These are phyloP conservation scores for Cossypha dichroa DNA, from an alignment of 2,797 vertebrate species.

Conservation along the genomic window DNA sequence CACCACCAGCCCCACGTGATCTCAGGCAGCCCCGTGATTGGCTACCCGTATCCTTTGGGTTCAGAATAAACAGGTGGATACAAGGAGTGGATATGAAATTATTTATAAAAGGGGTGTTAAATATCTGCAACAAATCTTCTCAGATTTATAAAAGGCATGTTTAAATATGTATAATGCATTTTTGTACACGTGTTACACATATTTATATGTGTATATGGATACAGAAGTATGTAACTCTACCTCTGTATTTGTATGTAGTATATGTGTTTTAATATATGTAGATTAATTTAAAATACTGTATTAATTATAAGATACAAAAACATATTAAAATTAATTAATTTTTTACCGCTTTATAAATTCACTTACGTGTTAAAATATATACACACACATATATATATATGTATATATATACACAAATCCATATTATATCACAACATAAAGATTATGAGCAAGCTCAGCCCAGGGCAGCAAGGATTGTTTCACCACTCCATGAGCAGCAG, in stretches of 20 bases:
- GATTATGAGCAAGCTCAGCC: not conserved
- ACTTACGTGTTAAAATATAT: not conserved
- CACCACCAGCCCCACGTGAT: fast-evolving
- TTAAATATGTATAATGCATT: not conserved
- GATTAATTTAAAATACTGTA: not conserved
- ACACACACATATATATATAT: no score
- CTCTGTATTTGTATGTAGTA: not conserved
- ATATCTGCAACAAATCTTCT: not conserved
- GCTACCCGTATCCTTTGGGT: fast-evolving
- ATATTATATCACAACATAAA: not conserved
- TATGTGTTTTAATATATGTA: not conserved
- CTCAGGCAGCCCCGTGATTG: not conserved
- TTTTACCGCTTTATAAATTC: not conserved
- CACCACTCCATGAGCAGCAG: not conserved
- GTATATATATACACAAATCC: not conserved
- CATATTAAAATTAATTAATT: not conserved
- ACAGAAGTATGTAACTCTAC: not conserved
- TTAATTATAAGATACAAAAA: not conserved
- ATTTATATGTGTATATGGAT: not conserved
- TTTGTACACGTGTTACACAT: not conserved
- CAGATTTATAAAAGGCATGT: not conserved
- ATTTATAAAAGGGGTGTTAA: not conserved
- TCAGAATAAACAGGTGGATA: not conserved
- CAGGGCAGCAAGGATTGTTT: not conserved
- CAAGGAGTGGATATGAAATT: not conserved